Conservation (phyloP, 2,888 invertebrate species). For the Sympetrum striolatum region DNA sequence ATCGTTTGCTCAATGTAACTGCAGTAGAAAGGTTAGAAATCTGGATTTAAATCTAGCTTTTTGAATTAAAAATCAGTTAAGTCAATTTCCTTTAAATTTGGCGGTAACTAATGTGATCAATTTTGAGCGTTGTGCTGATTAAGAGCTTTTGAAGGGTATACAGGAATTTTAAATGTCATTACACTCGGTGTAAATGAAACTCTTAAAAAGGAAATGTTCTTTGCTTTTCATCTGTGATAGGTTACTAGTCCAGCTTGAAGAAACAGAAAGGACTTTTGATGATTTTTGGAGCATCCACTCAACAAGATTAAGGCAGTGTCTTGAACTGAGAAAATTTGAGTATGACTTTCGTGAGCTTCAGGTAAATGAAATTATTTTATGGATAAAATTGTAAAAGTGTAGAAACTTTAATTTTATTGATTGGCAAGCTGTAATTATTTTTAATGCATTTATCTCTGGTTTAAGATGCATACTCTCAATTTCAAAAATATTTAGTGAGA, state of each 20-base stretch:
- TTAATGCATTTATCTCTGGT: not conserved
- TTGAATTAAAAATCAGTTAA: no score
- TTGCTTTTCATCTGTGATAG: slow-evolving; percentile 61
- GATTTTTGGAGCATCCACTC: slow-evolving; percentile 95
- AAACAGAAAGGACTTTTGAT: slow-evolving; percentile 93
- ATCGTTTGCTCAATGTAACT: slow-evolving; percentile 75
- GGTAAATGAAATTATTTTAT: slow-evolving; percentile 58
- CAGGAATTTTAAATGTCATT: no score
- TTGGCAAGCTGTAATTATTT: not conserved
- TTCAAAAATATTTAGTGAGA: no score
- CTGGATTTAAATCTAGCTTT: not conserved
- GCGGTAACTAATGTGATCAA: no score
- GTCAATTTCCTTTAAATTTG: no score
- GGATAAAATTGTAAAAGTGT: no score
- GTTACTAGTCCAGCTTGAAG: slow-evolving; percentile 89
- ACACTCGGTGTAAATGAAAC: not conserved
- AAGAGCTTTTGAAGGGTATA: no score
- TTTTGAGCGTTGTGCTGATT: no score
- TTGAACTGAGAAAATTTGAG: slow-evolving; percentile 91
- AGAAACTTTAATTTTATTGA: not conserved
- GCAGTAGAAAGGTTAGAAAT: slow-evolving; percentile 82
- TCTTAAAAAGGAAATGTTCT: not conserved
- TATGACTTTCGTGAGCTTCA: slow-evolving; percentile 92
- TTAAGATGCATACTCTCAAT: no score
- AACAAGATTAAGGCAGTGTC: slow-evolving; percentile 84